Evolutionary conservation across 2,888 invertebrate species (phyloP), one percentile per base, ranked within the genome.

Genomic region (Monochamus alternatus): DNA sequence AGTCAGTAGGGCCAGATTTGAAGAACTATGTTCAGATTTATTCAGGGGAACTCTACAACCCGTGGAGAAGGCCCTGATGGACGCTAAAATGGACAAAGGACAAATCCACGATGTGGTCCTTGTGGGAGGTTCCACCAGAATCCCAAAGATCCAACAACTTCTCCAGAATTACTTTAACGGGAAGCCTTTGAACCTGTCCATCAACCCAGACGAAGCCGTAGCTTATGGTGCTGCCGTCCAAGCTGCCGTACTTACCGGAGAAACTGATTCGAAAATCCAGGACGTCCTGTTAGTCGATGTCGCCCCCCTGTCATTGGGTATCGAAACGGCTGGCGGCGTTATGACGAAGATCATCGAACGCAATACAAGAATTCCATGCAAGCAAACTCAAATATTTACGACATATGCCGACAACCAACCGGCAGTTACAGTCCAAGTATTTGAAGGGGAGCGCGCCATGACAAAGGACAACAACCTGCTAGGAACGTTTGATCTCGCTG

Each of bases 51-150:
- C 94, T 0, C 86, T 95, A 66, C 90, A 95, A 64, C 92, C 95
- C 63, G 90, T 95, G 64, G 90, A 95, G 84, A 95, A 94, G 2
- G 94, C 95, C 12, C 94, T 95, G 66, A 94, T 95, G 88, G 90
- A 94, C 79, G 95, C 95, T 31, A 89, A 95, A 85, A 89, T 95
- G 89, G 95, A 95, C 88, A 95, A 95, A 85, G 89, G 91, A 60
- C 91, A 92, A 80, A 94, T 96, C 78, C 92, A 95, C 85, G 95
- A 96, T 83, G 93, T 96, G 1, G 95, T 96, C 0, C 90, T 96
- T 55, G 96, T 96, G 59, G 96, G 96, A 14, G 96, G 95, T 38
- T 95, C 95, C 0, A 95, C 94, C 0, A 92, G 95, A 75, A 95
- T 95, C 75, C 95, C 95, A 0, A 95, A 95, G 86, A 92, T 95